Base-by-base conservation (phyloP, 2,888 invertebrate species). In the Rotaria magnacalcarata region DNA sequence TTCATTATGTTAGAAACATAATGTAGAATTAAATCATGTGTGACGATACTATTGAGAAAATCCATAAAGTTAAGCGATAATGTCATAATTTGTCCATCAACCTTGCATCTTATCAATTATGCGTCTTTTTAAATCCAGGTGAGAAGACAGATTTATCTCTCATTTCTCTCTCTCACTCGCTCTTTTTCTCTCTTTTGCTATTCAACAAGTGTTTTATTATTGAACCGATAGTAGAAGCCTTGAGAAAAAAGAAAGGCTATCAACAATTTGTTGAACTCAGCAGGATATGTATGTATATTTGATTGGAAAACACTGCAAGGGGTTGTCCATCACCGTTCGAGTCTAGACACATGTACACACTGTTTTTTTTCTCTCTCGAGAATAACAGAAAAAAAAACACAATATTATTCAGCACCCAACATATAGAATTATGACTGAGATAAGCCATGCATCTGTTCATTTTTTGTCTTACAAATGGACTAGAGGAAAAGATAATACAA, bases 151-250 rank as follows among this genome's bases (percentile, higher is more conserved):
- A 6, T 67, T 67, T 67, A 67, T 67, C 67, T 67, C 11, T 54
- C 54, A 19, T 50, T 50, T 11, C 21, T 21, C 54, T 54, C 34
- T 34, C 34, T n/a, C 7, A 19, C 19, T 34, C 5, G 5, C 21
- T 54, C 34, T 34, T 14, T n/a, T 19, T 34, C 19, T 67, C 3
- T 67, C 67, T 34, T 16, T 67, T 16, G 14, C 34, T 67, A 67
- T 34, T 67, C 34, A 19, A 67, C 34, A 67, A 67, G 67, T 67
- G 67, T 67, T 67, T 67, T 67, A 67, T 67, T 67, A 67, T 67
- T 67, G 19, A 67, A 67, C 16, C 34, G 67, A 67, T 67, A 67
- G 34, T 34, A 67, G 34, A 27, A 67, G 27, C 67, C 67, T 67
- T 67, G 67, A 67, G 67, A 67, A 19, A 11, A 67, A 27, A 34